These are phyloP conservation scores for Callitettix versicolor DNA, from an alignment of 1,140 invertebrate genomes.

Conservation along the genomic window DNA sequence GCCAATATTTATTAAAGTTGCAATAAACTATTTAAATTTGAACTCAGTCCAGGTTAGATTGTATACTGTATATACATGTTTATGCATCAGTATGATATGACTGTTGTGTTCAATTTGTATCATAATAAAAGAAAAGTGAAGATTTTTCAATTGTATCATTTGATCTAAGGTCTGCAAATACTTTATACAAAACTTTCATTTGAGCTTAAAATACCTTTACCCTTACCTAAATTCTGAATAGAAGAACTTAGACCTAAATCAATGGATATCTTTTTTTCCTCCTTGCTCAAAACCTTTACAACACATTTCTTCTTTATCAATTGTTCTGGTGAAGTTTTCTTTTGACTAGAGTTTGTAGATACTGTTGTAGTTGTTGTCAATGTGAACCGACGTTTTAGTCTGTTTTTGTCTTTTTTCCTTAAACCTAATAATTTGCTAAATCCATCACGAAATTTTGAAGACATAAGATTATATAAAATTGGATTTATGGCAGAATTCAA, in stretches of 20 bases:
- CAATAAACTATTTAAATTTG: too few relatives aligned
- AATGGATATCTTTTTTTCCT: slow-evolving; percentile 3
- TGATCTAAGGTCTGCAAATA: too few relatives aligned
- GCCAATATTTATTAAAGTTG: too few relatives aligned
- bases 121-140: too few relatives aligned
- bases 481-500: slow-evolving; percentile 84
- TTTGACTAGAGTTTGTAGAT: slow-evolving; percentile 5
- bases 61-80: too few relatives aligned
- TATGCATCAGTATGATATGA: too few relatives aligned
- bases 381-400: slow-evolving; percentile 20
- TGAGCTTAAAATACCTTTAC: slow-evolving; percentile 5
- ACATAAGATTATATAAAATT: slow-evolving; percentile 82
- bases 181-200: slow-evolving; percentile 15
- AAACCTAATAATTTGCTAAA: slow-evolving; percentile 46
- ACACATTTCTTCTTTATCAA: not conserved
- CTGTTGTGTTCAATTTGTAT: too few relatives aligned
- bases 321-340: not conserved
- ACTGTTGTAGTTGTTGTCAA: slow-evolving; percentile 21
- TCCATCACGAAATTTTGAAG: slow-evolving; percentile 79
- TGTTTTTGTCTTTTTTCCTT: slow-evolving; percentile 1
- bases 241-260: not conserved
- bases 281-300: not conserved
- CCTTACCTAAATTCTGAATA: slow-evolving; percentile 4
- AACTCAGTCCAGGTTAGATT: too few relatives aligned
- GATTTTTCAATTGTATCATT: too few relatives aligned